phyloP scores from a whole-genome alignment of 2,113 vertebrate genomes.

The Anoplopoma fimbria region DNA sequence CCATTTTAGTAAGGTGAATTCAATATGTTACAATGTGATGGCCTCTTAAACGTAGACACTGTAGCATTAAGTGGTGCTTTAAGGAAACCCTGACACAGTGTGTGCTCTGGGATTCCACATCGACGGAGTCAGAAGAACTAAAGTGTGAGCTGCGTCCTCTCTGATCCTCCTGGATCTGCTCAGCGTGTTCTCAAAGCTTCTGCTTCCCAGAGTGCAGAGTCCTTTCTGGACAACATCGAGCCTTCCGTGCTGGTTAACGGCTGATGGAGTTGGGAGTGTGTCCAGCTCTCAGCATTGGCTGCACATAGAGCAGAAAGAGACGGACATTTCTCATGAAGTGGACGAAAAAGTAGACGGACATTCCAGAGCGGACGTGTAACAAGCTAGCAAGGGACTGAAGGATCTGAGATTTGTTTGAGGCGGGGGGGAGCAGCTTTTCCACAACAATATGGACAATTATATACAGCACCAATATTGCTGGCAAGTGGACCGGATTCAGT shows the following conservation, averaged over 20 bases:
- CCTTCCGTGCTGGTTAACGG: constrained; percentile 53
- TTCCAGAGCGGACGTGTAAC: constrained; percentile 67
- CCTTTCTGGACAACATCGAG: constrained; percentile 53
- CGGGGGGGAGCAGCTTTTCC: background rate
- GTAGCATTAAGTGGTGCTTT: background rate
- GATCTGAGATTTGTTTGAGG: constrained; percentile 19
- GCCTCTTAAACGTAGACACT: background rate
- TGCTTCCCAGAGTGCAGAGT: constrained; percentile 40
- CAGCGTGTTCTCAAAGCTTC: constrained; percentile 26
- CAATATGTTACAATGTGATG: background rate
- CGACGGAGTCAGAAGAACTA: constrained; percentile 14
- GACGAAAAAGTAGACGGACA: constrained; percentile 65
- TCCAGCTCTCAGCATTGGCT: constrained; percentile 4
- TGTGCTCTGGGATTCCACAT: no score
- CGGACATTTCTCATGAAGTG: constrained; percentile 51
- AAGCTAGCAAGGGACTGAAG: constrained; percentile 18
- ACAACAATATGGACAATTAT: constrained; percentile 30
- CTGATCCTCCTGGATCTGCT: constrained; percentile 43
- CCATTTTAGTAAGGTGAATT: background rate
- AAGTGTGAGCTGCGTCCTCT: constrained; percentile 9
- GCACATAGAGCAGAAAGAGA: constrained; percentile 48
- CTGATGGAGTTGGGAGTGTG: constrained; percentile 32
- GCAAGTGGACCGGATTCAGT: constrained; percentile 13
- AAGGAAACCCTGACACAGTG: constrained; percentile 11
- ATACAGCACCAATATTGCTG: constrained; percentile 6